Evolutionary conservation across 2,797 vertebrate genomes (phyloP), one percentile per base, ranked within the genome.

Genomic region (Sebastes wilsoni): DNA sequence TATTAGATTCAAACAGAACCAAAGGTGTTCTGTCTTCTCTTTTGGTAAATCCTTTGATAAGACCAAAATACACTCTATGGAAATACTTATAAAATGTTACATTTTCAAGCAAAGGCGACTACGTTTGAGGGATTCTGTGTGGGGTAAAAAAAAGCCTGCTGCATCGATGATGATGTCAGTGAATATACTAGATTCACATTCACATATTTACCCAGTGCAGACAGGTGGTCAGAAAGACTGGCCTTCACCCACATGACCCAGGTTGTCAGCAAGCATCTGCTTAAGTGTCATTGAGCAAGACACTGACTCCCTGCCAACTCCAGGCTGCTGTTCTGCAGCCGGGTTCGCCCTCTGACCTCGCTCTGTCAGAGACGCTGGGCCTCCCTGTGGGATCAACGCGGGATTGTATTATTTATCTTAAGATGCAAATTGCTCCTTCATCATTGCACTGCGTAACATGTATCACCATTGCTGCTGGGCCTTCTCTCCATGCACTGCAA

Each of bases 201-300:
- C 64, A 72, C 16, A 59, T 42, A 46, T 87, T 75, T 42, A 62
- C 27, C 27, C 22, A 23, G 70, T 66, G 71, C 20, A 42, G 72
- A 79, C 86, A 87, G 90, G 81, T 82, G 84, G 87, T 86, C 75
- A 81, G 76, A 75, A 58, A 71, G 69, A 67, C 80, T 34, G 81
- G 77, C 83, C 83, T 90, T 86, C 73, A 85, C 87, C 89, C 72
- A 16, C 46, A 60, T 52, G 82, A 90, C 86, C 87, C 32, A 1
- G 2, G 46, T 86, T 91, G 88, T 90, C 87, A 82, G 64, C 74
- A 25, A 89, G 79, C 88, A 91, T 91, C 90, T 92, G 90, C 77
- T 88, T 60, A 89, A 74, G 82, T 88, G 88, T 91, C 89, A 84
- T 65, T 73, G 58, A 79, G 81, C 67, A 79, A 86, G 74, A 90